phyloP scores from a whole-genome alignment of 2,797 vertebrate genomes.

The Ambastaia sidthimunki region DNA sequence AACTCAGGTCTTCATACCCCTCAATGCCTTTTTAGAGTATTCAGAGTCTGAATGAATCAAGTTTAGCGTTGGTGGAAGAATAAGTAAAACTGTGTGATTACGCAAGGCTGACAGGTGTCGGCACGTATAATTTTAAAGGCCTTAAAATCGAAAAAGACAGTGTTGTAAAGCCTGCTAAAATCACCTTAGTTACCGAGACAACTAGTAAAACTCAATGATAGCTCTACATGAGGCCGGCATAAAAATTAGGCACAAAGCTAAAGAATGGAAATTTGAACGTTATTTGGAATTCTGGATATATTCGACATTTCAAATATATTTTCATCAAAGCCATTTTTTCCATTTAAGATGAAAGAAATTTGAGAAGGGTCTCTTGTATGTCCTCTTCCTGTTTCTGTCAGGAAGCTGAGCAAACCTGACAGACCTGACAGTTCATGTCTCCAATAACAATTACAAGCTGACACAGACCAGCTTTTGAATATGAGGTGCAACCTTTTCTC shows the following conservation, averaged over 20 bases:
- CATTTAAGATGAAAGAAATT: slow-evolving; percentile 2
- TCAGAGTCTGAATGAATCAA: background rate
- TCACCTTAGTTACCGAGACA: background rate
- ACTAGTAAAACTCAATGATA: slow-evolving; percentile 1
- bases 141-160: background rate
- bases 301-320: background rate
- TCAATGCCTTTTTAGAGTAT: background rate
- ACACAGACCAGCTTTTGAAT: slow-evolving; percentile 58
- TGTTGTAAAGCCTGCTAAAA: background rate
- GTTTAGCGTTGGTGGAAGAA: background rate
- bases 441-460: slow-evolving; percentile 60
- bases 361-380: slow-evolving; percentile 14
- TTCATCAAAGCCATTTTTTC: slow-evolving; percentile 2
- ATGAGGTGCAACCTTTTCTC: slow-evolving; percentile 57
- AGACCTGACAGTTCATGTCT: slow-evolving; percentile 55
- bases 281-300: background rate
- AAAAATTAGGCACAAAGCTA: background rate
- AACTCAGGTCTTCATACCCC: background rate
- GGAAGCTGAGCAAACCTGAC: slow-evolving; percentile 50
- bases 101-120: background rate
- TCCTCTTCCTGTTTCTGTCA: slow-evolving; percentile 30
- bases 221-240: background rate
- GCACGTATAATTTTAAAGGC: background rate
- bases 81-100: background rate
- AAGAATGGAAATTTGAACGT: background rate